phyloP scores from a whole-genome alignment of 2,113 vertebrate genomes.

The Anser cygnoides region DNA sequence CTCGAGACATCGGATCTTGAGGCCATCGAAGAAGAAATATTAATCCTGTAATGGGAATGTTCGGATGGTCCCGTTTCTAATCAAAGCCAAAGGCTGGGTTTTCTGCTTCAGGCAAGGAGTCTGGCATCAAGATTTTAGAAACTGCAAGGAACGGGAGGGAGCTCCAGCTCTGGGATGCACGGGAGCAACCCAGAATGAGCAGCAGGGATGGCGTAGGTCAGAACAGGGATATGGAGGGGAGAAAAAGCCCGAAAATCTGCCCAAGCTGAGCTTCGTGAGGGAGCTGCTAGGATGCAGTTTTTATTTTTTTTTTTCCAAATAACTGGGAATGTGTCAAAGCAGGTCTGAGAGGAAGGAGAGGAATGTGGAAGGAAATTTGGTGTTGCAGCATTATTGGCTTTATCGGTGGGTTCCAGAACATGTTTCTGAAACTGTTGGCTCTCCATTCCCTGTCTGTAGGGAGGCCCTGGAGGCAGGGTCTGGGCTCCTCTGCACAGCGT shows the following conservation, averaged over 20 bases:
- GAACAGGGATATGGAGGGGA: not conserved
- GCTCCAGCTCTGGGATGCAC: not conserved
- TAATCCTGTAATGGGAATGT: not conserved
- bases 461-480: not conserved
- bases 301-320: not conserved
- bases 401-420: not conserved
- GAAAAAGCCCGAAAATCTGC: not conserved
- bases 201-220: not conserved
- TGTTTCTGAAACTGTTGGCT: not conserved
- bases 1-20: not conserved
- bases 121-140: not conserved
- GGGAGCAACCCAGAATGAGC: not conserved
- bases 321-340: not conserved
- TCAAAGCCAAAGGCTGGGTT: not conserved
- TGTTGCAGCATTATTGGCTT: not conserved
- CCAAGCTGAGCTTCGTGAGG: not conserved
- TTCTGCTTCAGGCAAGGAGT: not conserved
- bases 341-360: not conserved
- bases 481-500: not conserved
- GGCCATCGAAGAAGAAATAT: not conserved
- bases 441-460: not conserved
- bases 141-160: not conserved
- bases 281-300: not conserved
- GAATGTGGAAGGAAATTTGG: accelerated
- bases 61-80: not conserved